phyloP scores from a whole-genome alignment of 2,113 vertebrate genomes.

The Aldabrachelys gigantea region DNA sequence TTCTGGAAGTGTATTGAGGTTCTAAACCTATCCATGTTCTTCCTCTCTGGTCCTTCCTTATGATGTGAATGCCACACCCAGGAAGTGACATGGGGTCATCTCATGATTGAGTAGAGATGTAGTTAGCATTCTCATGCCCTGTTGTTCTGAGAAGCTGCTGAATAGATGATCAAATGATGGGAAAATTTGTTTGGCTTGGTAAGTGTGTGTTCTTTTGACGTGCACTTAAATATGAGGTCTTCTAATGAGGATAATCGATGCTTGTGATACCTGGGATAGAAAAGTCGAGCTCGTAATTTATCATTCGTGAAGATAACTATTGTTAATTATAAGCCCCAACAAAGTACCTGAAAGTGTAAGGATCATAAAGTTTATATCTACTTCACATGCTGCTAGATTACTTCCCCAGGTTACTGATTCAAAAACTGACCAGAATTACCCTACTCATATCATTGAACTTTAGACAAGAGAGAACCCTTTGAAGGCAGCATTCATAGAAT shows the following conservation, averaged over 20 bases:
- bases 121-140: not conserved
- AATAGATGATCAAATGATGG: conserved; percentile 24
- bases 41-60: not conserved
- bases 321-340: not conserved
- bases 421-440: not conserved
- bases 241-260: conserved; percentile 39
- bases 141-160: not conserved
- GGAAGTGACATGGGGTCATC: conserved; percentile 22
- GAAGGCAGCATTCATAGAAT: not conserved
- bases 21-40: not conserved
- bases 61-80: not conserved
- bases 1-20: not conserved
- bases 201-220: not conserved
- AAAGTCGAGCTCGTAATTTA: not conserved
- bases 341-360: not conserved
- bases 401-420: not conserved
- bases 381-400: rapidly evolving
- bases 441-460: not conserved
- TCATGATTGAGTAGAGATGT: conserved; percentile 22
- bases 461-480: rapidly evolving
- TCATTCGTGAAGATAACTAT: not conserved
- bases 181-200: conserved; percentile 32
- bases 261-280: conserved; percentile 13
- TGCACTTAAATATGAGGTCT: conserved; percentile 38
- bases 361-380: not conserved